Percentiles rank a stretch among this genome's conserved stretches.
These are phyloP conservation scores for Ostrea denselamellosa DNA, from an alignment of 1,140 invertebrate species.

Conservation along the genomic window DNA sequence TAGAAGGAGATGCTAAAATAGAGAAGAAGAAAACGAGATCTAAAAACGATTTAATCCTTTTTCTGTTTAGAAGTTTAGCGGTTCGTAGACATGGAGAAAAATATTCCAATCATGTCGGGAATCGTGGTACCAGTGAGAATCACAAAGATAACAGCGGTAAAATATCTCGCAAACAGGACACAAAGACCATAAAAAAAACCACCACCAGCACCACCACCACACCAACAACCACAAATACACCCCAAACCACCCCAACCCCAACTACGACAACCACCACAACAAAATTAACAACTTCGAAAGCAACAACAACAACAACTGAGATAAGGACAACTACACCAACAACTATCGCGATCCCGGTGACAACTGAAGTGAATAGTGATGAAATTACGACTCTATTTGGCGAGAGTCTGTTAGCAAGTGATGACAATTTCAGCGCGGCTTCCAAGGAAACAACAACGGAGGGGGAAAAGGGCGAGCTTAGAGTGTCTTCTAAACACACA, in stretches of 20 bases:
- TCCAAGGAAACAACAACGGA: constrained; percentile 9
- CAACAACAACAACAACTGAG: neutral
- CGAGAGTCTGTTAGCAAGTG: neutral
- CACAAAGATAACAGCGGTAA: neutral
- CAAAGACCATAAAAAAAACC: neutral
- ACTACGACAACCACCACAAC: neutral
- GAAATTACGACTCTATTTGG: neutral
- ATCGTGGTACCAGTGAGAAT: neutral
- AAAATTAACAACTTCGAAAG: neutral
- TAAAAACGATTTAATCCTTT: neutral
- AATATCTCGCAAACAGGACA: neutral
- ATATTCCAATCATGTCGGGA: neutral
- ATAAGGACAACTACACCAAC: neutral
- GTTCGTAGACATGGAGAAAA: neutral
- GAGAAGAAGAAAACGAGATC: no score
- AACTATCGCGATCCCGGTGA: neutral
- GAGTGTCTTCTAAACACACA: neutral
- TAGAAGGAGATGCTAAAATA: neutral
- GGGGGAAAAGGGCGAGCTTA: neutral
- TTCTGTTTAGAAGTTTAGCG: constrained; percentile 4
- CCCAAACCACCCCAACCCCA: neutral
- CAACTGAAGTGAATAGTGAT: neutral
- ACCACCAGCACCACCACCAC: neutral
- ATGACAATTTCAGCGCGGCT: neutral
- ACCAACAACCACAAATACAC: neutral